Evolutionary conservation across 2,113 vertebrate genomes (phyloP), one percentile per base, ranked within the genome.

Genomic region (Oreamnos americanus): DNA sequence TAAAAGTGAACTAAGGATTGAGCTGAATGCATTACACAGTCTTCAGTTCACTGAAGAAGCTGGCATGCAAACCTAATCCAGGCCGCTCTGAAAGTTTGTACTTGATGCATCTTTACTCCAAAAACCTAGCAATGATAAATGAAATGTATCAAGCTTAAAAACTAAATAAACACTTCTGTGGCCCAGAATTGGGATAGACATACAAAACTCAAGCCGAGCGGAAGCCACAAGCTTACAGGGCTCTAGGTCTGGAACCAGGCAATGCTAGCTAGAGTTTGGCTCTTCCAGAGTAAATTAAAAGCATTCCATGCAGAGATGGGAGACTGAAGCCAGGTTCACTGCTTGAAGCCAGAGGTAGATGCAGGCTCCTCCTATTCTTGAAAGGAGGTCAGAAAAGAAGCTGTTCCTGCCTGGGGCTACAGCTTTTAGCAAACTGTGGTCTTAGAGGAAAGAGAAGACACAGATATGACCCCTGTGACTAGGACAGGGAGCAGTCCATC

Each of bases 101-200:
- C 57, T 92, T 90, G 84, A 96, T 21, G 84, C 26, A 51, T 95
- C 62, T 89, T 94, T 89, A 71, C 55, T 84, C 30, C 71, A 97
- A 91, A 81, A 58, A 58, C 17, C 15, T 14, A 88, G 76, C 89
- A 67, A 67, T 55, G 91, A 92, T 87, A 83, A 84, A 87, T n/a
- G 76, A 60, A 92, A 92, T 91, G 64, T 95, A 96, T 96, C 83
- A 71, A 94, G 45, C 49, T 95, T 87, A 79, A 93, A 93, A 96
- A 89, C 71, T 74, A 97, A 98, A 97, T 79, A 96, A 97, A 91
- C 78, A 97, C 25, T 90, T 96, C 74, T 45, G 58, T 94, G 60
- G 58, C 83, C 81, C 74, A 88, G 81, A 91, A 88, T 7, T 88
- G 57, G 83, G 57, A 79, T 62, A 87, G 90, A 96, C 96, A 94